A percentile compares a stretch with the other conserved stretches of the same genome.
Conservation (phyloP, 2,888 invertebrate genomes). For the Stictocephala bisonia region DNA sequence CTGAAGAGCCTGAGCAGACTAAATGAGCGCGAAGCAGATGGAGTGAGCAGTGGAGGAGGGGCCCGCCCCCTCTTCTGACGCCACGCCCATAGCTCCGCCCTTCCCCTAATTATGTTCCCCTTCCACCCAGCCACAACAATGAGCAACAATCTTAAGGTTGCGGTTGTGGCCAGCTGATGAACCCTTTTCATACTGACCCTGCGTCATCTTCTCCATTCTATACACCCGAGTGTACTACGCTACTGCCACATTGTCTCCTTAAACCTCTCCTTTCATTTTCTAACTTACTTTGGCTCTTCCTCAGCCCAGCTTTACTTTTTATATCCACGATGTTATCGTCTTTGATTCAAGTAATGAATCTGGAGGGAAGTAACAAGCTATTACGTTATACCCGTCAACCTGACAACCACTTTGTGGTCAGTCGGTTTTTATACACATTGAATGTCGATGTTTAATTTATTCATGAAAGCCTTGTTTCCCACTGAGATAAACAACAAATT, state of each 20-base stretch:
- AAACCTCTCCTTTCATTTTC: no score
- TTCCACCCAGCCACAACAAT: slow-evolving; percentile 44
- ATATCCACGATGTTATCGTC: no score
- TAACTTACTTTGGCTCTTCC: slow-evolving; percentile 12
- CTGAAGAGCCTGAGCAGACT: slow-evolving; percentile 23
- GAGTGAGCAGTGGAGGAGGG: slow-evolving; percentile 5
- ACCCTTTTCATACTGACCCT: slow-evolving; percentile 39
- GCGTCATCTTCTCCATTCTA: slow-evolving; percentile 29
- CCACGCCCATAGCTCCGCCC: slow-evolving; percentile 32
- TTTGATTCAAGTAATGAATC: no score
- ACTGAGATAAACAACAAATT: no score
- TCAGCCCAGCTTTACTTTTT: slow-evolving; percentile 9
- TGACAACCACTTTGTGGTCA: no score
- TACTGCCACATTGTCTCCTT: slow-evolving; percentile 16
- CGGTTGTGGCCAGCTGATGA: slow-evolving; percentile 28
- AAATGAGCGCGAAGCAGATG: slow-evolving; percentile 36
- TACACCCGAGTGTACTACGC: no score
- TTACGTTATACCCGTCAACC: no score
- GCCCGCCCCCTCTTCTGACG: background rate
- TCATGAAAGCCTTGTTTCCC: no score
- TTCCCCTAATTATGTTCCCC: slow-evolving; percentile 42
- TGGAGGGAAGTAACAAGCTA: no score
- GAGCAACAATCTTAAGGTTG: slow-evolving; percentile 44
- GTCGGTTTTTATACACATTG: no score
- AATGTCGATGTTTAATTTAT: no score